Base-by-base conservation (phyloP, 92 coral and sea anemone species). In the Palythoa grandis region DNA sequence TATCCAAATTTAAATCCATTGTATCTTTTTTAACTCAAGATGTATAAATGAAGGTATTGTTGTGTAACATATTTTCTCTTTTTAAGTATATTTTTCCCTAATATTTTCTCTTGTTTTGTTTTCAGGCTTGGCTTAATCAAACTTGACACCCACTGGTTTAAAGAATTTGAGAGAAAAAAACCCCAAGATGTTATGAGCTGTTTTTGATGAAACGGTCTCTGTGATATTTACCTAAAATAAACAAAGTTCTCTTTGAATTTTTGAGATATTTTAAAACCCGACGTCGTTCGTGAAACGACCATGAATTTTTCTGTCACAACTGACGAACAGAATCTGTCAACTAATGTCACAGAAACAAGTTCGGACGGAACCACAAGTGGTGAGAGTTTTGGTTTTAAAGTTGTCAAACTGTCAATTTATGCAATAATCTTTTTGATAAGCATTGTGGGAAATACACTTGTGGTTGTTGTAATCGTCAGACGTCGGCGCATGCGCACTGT, bases 401-500 rank as follows among this genome's bases (percentile, higher is more conserved):
- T 92, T 47, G 83, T 93, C 74, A 97, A 97, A 60, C 90, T 95
- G 20, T 88, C 93, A 9, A 70, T 97, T 38, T 97, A 93, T 43
- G 48, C 48, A 43, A 43, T 43, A 43, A 97, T 97, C 78, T 97
- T 97, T 76, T 65, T 95, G 75, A 87, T 97, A 14, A 97, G 99
- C 65, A 84, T 95, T 39, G 83, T 95, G 54, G 99, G 99, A 29
- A 97, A 97, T 82, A 78, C 90, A 11, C 82, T 97, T 86, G 99
- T 97, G 66, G 95, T 98, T 76, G 89, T 91, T 37, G 98, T 97
- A 71, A 89, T 97, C 17, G 91, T 96, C 24, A 87, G 93, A 54
- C 95, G 98, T 19, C 92, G 98, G 77, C 93, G 98, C 39, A 92
- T 95, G 95, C 87, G 98, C 65, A 95, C 99, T 17, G 99, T 97